Conservation (phyloP, 1,140 invertebrate species). For the Atta cephalotes region DNA sequence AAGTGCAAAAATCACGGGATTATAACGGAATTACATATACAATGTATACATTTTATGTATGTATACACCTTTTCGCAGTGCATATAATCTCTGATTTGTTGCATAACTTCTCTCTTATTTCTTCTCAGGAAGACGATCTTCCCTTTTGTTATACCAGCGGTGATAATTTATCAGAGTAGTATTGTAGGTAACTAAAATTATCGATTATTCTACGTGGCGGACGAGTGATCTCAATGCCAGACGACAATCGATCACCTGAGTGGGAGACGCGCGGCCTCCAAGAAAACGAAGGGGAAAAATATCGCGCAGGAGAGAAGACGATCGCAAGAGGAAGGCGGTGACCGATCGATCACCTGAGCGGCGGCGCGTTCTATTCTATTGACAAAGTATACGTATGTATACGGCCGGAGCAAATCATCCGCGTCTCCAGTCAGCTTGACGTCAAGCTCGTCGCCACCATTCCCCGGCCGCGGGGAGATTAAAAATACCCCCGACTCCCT, state of each 20-base stretch:
- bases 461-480: conserved; percentile 46
- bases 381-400: conserved; percentile 48
- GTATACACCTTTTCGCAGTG: neutral
- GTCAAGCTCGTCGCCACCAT: conserved; percentile 55
- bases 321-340: conserved; percentile 29
- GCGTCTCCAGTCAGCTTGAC: conserved; percentile 69
- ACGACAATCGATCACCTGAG: conserved; percentile 48
- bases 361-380: conserved; percentile 1
- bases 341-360: conserved; percentile 65
- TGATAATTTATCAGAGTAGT: conserved; percentile 15
- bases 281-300: conserved; percentile 1
- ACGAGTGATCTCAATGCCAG: conserved; percentile 35
- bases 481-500: conserved; percentile 70
- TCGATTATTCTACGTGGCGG: conserved; percentile 31
- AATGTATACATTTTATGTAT: neutral
- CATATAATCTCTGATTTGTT: conserved; percentile 13
- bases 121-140: neutral
- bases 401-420: conserved; percentile 62
- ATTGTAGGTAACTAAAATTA: conserved; percentile 45
- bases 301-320: conserved; percentile 16
- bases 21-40: neutral
- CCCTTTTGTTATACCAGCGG: neutral
- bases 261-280: neutral
- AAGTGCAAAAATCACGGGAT: neutral
- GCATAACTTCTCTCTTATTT: neutral